Evolutionary conservation across 2,113 vertebrate genomes (phyloP).

Genomic region (Rutilus rutilus): DNA sequence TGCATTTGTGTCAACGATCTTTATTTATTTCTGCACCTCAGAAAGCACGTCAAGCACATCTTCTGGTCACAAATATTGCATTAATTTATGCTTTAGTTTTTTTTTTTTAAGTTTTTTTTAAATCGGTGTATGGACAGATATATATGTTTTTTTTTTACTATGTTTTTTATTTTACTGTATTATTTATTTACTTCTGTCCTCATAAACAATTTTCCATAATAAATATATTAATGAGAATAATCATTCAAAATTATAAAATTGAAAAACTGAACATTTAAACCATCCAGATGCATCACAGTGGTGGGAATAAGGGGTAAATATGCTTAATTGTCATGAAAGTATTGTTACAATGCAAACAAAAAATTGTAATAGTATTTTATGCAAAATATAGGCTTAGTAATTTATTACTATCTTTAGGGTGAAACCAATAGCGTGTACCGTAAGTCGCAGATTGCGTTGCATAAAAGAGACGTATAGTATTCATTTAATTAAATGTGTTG

Average conservation of each 20-base stretch:
- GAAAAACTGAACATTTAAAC: neutral
- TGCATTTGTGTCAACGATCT: neutral
- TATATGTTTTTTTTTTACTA: neutral
- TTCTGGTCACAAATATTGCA: neutral
- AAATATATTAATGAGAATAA: neutral
- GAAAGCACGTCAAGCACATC: neutral
- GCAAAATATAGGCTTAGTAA: neutral
- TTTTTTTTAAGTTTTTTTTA: too few relatives aligned
- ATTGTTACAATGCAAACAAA: neutral
- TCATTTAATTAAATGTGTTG: neutral
- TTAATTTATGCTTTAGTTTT: too few relatives aligned
- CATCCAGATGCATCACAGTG: neutral
- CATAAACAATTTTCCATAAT: neutral
- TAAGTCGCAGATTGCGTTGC: neutral
- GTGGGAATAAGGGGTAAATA: neutral
- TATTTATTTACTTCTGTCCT: neutral
- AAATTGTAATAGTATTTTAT: neutral
- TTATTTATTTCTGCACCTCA: neutral
- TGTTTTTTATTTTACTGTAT: neutral
- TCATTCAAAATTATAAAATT: neutral
- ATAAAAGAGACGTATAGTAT: neutral
- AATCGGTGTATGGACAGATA: too few relatives aligned
- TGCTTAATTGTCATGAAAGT: neutral
- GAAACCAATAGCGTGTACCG: neutral
- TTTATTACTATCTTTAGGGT: neutral